phyloP scores from a whole-genome alignment of 2,797 vertebrate genomes.

The Semaprochilodus insignis region DNA sequence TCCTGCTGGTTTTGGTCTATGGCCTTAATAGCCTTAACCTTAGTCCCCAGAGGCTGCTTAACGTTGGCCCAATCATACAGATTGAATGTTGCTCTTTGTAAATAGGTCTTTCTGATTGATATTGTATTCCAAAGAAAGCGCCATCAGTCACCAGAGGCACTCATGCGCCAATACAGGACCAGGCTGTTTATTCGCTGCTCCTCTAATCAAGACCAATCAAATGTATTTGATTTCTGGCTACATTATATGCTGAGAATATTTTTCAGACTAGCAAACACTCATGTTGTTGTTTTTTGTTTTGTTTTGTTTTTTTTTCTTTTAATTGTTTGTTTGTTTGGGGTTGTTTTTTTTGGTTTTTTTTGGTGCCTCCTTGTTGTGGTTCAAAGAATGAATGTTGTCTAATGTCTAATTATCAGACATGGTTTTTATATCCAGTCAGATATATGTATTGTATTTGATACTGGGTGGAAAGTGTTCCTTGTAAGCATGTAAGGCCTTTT shows the following conservation, averaged over 20 bases:
- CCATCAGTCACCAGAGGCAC: constrained; percentile 50
- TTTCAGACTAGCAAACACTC: constrained; percentile 40
- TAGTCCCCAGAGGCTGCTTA: constrained; percentile 49
- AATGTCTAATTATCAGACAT: constrained; percentile 31
- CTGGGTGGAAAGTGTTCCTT: constrained; percentile 34
- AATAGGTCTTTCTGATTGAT: constrained; percentile 50
- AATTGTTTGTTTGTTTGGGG: neutral
- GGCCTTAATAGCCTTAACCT: constrained; percentile 58
- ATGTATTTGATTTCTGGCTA: constrained; percentile 53
- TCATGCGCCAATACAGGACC: constrained; percentile 43
- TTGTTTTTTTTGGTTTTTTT: constrained; percentile 14
- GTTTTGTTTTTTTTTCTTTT: constrained; percentile 10
- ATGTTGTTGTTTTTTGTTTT: constrained; percentile 25
- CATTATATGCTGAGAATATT: constrained; percentile 6
- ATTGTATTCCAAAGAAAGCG: constrained; percentile 56
- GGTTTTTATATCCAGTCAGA: constrained; percentile 40
- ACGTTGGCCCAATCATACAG: constrained; percentile 45
- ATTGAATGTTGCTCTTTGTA: constrained; percentile 56
- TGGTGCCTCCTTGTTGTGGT: constrained; percentile 49
- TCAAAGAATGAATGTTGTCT: constrained; percentile 52
- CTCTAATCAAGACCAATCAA: constrained; percentile 60
- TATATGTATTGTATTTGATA: constrained; percentile 17
- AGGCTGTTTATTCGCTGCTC: constrained; percentile 55
- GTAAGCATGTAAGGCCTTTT: constrained; percentile 20
- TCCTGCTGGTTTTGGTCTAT: constrained; percentile 31